phyloP scores from a whole-genome alignment of 2,797 vertebrate species.

The Scarus forsteni region DNA sequence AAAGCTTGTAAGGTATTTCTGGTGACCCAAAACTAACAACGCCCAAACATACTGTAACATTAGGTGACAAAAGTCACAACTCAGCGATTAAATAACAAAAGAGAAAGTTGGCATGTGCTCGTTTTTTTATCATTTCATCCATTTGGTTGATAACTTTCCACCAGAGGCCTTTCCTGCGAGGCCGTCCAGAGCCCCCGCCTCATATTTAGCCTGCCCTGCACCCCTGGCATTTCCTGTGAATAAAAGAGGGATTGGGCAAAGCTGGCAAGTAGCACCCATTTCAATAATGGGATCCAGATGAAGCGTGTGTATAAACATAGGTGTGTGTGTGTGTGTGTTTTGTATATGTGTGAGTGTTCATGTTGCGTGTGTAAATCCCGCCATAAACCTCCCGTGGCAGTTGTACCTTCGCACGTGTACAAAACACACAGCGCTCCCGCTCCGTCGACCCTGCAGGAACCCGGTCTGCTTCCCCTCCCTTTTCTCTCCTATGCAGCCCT shows the following conservation, averaged over 20 bases:
- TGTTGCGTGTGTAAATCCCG: slow-evolving; percentile 24
- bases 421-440: slow-evolving; percentile 31
- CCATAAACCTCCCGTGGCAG: slow-evolving; percentile 35
- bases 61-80: neutral
- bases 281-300: slow-evolving; percentile 77
- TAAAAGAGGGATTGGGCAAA: slow-evolving; percentile 69
- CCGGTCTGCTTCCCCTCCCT: slow-evolving; percentile 31
- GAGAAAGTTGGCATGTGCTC: neutral
- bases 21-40: neutral
- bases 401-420: slow-evolving; percentile 20
- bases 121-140: slow-evolving; percentile 7
- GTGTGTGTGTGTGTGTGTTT: slow-evolving; percentile 20
- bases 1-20: neutral
- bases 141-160: slow-evolving; percentile 24
- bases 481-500: slow-evolving; percentile 36
- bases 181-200: slow-evolving; percentile 35
- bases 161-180: neutral
- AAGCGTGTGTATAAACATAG: slow-evolving; percentile 29
- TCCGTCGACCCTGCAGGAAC: slow-evolving; percentile 37
- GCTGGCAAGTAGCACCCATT: slow-evolving; percentile 68
- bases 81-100: neutral
- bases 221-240: slow-evolving; percentile 84
- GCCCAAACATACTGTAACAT: neutral
- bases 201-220: slow-evolving; percentile 54
- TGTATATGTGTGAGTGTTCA: slow-evolving; percentile 15